These are phyloP conservation scores for Rattus rattus DNA, from an alignment of 2,113 vertebrate genomes.

Conservation along the genomic window DNA sequence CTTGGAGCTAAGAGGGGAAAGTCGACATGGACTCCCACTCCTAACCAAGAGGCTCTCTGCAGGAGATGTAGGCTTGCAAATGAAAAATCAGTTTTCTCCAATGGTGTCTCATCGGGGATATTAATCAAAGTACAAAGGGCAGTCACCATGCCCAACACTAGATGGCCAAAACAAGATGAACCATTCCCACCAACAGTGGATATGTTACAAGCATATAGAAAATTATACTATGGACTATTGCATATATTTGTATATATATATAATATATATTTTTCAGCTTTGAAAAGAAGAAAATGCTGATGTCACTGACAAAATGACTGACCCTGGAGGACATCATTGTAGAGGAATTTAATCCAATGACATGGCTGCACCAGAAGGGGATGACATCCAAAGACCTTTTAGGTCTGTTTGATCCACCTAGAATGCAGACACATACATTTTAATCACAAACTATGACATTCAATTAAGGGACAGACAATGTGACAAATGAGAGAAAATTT, in stretches of 20 bases:
- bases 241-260: not conserved
- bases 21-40: not conserved
- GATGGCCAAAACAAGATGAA: not conserved
- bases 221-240: not conserved
- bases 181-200: not conserved
- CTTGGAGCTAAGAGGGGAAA: not conserved
- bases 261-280: not conserved
- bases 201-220: not conserved
- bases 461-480: too few relatives aligned
- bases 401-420: too few relatives aligned
- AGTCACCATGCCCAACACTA: not conserved
- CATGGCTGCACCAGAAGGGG: too few relatives aligned
- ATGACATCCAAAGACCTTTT: too few relatives aligned
- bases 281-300: not conserved
- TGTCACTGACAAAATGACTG: not conserved
- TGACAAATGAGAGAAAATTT: too few relatives aligned
- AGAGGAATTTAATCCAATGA: too few relatives aligned
- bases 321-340: not conserved
- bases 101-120: not conserved
- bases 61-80: not conserved
- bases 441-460: too few relatives aligned
- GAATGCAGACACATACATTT: too few relatives aligned
- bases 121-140: not conserved
- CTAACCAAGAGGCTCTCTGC: not conserved
- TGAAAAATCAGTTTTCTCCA: not conserved